Percentiles rank a stretch among this genome's conserved stretches.
phyloP scores from a whole-genome alignment of 2,797 vertebrate genomes.

The Malacoraja senta region DNA sequence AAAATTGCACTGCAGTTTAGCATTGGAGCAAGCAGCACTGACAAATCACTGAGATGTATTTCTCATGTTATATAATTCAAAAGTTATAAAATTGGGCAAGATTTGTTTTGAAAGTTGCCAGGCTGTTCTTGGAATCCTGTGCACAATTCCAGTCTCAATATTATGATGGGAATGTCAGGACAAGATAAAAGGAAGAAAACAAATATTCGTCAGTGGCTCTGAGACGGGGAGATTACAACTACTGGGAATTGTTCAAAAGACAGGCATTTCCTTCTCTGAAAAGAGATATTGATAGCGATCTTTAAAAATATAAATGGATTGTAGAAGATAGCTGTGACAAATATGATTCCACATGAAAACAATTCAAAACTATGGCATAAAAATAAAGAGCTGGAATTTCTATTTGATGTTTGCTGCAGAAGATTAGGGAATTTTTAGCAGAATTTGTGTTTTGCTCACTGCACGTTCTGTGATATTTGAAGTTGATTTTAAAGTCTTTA shows the following conservation, averaged over 20 bases:
- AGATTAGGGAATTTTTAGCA: background rate
- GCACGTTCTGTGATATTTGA: background rate
- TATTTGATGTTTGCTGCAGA: background rate
- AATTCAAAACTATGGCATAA: background rate
- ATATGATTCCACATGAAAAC: background rate
- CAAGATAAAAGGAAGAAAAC: background rate
- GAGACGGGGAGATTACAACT: background rate
- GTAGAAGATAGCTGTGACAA: background rate
- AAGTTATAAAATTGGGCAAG: background rate
- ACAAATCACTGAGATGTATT: background rate
- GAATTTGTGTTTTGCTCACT: background rate
- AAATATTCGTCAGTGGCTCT: too few relatives aligned
- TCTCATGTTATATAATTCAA: background rate
- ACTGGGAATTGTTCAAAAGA: background rate
- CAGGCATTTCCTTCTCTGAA: background rate
- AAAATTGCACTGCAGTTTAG: background rate
- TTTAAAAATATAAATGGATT: background rate
- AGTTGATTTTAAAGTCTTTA: too few relatives aligned
- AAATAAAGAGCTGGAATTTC: background rate
- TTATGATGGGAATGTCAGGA: background rate
- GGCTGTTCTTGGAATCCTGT: background rate
- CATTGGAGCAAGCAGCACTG: background rate
- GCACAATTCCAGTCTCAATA: background rate
- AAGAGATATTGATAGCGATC: background rate
- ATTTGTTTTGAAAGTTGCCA: background rate